Evolutionary conservation across 1,140 invertebrate genomes (phyloP), one percentile per base, ranked within the genome.

Genomic region (Rhagoletis pomonella): DNA sequence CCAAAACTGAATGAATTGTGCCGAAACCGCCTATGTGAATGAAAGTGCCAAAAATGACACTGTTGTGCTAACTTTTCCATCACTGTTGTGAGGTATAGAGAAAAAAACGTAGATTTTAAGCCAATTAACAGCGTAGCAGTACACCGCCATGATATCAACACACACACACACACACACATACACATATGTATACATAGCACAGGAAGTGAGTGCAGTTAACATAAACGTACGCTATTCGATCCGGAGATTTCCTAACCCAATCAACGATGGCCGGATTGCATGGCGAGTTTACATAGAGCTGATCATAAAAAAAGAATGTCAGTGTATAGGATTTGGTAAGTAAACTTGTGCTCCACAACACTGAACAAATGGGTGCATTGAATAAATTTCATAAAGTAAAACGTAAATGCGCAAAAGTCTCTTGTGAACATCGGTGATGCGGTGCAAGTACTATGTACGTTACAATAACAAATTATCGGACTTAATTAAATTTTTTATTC

Each of bases 381-480:
- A 39, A 81, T 81, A 81, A 55, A 81, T 55, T 81, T 81, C 47
- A 55, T 81, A 55, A 47, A n/a, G 47, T 29, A 55, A 81, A 81
- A 55, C 47, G 47, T 81, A 81, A 29, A 81, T 55, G 50, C 73
- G 55, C 47, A 81, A 55, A 81, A 42, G 4, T 10, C 0, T 1
- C 9, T 10, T 55, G 73, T 47, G 19, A 29, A 29, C 29, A 29
- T 29, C 29, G 29, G 29, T 29, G 29, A 29, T 47, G 55, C 29
- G 47, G 9, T 19, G 44, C 44, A n/a, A 10, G 4, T 69, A n/a
- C n/a, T n/a, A 69, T 69, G 12, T 17, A 69, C 12, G 39, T 14
- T 42, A 39, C 19, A 17, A 10, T 69, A 42, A 42, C 64, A 39
- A 44, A 73, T 10, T 73, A 14, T 69, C 19, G 12, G 65, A 42